Percentiles rank a stretch among this genome's conserved stretches.
These are phyloP conservation scores for Acanthornis magna DNA, from an alignment of 2,797 vertebrate species.

Conservation along the genomic window DNA sequence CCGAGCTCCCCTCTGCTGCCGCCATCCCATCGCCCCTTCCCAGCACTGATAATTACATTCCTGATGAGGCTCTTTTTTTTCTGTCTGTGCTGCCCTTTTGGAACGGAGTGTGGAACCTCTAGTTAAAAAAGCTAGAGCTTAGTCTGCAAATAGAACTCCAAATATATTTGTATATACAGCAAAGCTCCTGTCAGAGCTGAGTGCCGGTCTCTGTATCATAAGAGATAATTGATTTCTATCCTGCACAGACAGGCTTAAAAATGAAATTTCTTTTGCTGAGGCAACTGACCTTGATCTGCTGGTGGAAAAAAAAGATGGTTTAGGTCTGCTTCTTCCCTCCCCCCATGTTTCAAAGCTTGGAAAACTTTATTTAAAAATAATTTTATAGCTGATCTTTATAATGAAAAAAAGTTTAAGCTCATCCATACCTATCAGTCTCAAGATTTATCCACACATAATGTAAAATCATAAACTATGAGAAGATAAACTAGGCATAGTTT, in stretches of 20 bases:
- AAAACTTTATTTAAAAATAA: not conserved
- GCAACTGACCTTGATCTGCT: slow-evolving; percentile 43
- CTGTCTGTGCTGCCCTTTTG: not conserved
- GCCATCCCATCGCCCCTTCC: not conserved
- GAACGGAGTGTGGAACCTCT: not conserved
- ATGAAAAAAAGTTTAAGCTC: not conserved
- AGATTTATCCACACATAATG: not conserved
- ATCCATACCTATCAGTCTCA: not conserved
- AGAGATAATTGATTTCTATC: slow-evolving; percentile 47
- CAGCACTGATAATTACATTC: not conserved
- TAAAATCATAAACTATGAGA: not conserved
- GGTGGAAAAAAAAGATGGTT: not conserved
- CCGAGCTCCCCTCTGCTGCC: not conserved
- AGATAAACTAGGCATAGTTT: not conserved
- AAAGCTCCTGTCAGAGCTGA: slow-evolving; percentile 19
- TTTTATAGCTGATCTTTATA: not conserved
- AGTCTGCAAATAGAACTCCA: not conserved
- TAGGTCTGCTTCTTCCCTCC: not conserved
- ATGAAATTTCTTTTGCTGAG: slow-evolving; percentile 33
- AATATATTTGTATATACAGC: not conserved
- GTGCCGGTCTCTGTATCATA: not conserved
- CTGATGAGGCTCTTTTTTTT: not conserved
- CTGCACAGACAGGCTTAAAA: slow-evolving; percentile 46
- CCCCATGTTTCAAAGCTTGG: not conserved
- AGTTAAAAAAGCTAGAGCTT: not conserved